phyloP scores from a whole-genome alignment of 2,113 vertebrate genomes.

The Bos indicus region DNA sequence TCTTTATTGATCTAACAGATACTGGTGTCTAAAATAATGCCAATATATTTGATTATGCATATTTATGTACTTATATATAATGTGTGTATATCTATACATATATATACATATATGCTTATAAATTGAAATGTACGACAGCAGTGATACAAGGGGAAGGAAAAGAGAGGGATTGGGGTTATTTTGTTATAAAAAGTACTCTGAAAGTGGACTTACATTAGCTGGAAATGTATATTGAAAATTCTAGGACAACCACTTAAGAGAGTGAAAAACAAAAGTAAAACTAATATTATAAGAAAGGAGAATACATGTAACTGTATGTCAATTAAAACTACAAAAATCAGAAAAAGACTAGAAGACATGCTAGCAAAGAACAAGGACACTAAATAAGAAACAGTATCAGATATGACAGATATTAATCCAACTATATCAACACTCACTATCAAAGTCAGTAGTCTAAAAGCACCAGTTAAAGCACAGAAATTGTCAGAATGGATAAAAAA shows the following conservation, averaged over 20 bases:
- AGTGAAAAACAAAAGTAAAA: background rate
- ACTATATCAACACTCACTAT: background rate
- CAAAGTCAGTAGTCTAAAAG: background rate
- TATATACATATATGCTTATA: background rate
- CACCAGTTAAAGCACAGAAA: background rate
- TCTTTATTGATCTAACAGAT: background rate
- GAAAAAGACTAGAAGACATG: background rate
- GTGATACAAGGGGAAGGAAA: background rate
- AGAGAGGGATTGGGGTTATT: background rate
- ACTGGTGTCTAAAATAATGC: background rate
- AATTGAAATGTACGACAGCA: background rate
- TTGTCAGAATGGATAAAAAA: background rate
- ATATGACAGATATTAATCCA: background rate
- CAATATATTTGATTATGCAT: background rate
- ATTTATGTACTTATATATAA: background rate
- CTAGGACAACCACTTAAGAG: background rate
- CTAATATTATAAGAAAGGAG: background rate
- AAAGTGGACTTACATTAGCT: background rate
- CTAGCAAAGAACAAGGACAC: background rate
- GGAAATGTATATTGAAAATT: background rate
- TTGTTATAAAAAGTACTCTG: background rate
- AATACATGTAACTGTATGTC: background rate
- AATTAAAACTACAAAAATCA: background rate
- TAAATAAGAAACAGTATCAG: background rate
- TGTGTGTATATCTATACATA: too few relatives aligned